Evolutionary conservation across 2,113 vertebrate genomes (phyloP).

Genomic region (Pipra filicauda): DNA sequence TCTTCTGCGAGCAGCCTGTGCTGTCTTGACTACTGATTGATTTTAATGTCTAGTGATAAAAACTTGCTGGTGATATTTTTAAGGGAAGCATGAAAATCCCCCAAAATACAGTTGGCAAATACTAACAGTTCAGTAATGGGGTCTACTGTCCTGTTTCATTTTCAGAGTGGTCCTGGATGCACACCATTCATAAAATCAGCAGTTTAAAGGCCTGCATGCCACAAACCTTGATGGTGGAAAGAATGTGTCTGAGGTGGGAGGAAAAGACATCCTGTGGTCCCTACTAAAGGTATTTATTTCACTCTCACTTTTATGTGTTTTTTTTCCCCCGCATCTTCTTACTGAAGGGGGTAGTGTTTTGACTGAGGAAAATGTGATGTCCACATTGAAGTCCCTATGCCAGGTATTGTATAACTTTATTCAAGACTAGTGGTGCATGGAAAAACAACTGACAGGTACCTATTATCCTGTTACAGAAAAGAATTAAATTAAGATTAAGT

Average conservation of each 20-base stretch:
- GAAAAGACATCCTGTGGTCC: neutral
- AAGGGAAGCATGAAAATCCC: neutral
- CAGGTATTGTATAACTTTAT: neutral
- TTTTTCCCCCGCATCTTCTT: neutral
- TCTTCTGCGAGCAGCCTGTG: neutral
- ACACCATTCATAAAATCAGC: neutral
- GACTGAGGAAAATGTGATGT: neutral
- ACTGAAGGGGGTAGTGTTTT: neutral
- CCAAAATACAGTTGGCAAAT: neutral
- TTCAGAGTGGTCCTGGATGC: neutral
- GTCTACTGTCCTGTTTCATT: neutral
- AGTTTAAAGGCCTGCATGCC: neutral
- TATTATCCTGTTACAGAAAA: neutral
- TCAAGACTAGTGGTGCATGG: neutral
- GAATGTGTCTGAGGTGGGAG: neutral
- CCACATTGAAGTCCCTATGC: neutral
- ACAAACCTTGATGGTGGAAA: neutral
- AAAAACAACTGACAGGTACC: neutral
- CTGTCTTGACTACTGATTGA: neutral
- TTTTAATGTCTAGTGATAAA: neutral
- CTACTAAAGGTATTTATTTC: neutral
- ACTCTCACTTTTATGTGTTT: accelerated
- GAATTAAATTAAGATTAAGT: neutral
- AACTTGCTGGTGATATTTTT: neutral
- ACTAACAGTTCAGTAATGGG: neutral